Base-by-base conservation (phyloP, 2,113 vertebrate genomes). In the Fulica atra region DNA sequence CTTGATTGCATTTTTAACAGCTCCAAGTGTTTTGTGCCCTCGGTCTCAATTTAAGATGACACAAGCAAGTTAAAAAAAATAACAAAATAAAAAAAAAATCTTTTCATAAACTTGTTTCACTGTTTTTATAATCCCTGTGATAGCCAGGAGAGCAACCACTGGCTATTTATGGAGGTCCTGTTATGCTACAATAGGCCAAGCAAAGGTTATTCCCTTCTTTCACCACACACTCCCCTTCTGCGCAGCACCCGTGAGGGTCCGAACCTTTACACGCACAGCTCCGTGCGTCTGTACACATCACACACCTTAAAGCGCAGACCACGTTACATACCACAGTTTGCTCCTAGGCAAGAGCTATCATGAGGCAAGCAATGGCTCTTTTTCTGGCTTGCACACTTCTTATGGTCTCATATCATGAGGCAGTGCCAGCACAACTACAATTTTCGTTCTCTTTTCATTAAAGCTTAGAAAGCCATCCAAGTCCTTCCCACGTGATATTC, bases 211-310 rank as follows among this genome's bases (percentile, higher is more conserved):
- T 68, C 13, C 16, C 33, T 12, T 7, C 20, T 46, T 24, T 10
- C 35, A 23, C 48, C 76, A 33, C 11, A 11, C 12, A 63, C 17
- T 33, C 24, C 13, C 25, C 14, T 69, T 16, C 11, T 26, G 50
- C 21, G 53, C 42, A 36, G 6, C n/a, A 70, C 38, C 35, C 44
- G 7, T 2, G 5, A 73, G 42, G 57, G 70, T 38, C 54, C 54
- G 40, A 6, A 17, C 20, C 33, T 35, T 24, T 29, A 21, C 14
- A 13, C 2, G 12, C n/a, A 21, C 26, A n/a, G 26, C 31, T 12
- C 8, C 0, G 0, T 0, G 3, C 9, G 9, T 8, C 18, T 1
- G 4, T 4, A 25, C 2, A 6, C 14, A 4, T 3, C 21, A 7
- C 13, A 33, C 54, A 28, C 35, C 38, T 26, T 6, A 31, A 51